phyloP scores from a whole-genome alignment of 2,113 vertebrate genomes.

The Syngnathus floridae region DNA sequence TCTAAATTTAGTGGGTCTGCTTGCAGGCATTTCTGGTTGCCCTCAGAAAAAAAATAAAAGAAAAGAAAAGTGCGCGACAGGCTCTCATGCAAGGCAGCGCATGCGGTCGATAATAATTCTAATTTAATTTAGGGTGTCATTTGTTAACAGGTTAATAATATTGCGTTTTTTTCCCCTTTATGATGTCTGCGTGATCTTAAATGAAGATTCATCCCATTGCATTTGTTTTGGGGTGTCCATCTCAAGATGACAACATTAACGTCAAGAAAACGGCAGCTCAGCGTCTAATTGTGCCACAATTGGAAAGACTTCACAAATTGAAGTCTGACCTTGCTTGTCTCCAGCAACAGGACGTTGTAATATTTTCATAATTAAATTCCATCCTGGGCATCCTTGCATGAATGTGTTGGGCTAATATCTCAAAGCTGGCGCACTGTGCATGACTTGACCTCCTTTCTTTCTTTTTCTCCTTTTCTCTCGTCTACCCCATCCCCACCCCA shows the following conservation, averaged over 20 bases:
- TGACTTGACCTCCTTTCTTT: slow-evolving; percentile 46
- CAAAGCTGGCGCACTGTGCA: slow-evolving; percentile 39
- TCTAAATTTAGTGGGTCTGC: slow-evolving; percentile 56
- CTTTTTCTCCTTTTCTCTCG: slow-evolving; percentile 39
- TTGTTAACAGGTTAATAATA: slow-evolving; percentile 28
- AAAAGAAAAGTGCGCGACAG: slow-evolving; percentile 14
- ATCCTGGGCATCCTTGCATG: slow-evolving; percentile 26
- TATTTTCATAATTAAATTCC: slow-evolving; percentile 33
- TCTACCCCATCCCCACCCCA: not conserved
- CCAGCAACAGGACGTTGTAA: slow-evolving; percentile 9
- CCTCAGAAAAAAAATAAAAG: not conserved
- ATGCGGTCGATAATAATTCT: slow-evolving; percentile 29
- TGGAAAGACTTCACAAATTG: slow-evolving; percentile 21
- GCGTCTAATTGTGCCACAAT: slow-evolving; percentile 24
- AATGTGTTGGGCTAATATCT: slow-evolving; percentile 27
- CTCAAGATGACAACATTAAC: slow-evolving; percentile 40
- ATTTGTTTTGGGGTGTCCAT: slow-evolving; percentile 28
- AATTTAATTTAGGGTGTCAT: slow-evolving; percentile 35
- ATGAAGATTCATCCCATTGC: slow-evolving; percentile 17
- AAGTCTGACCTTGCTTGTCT: slow-evolving; percentile 18
- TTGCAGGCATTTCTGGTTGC: slow-evolving; percentile 38
- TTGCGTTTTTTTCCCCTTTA: slow-evolving; percentile 18
- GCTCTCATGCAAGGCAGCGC: slow-evolving; percentile 23
- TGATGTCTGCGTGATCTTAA: slow-evolving; percentile 33
- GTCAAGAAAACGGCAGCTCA: slow-evolving; percentile 52